Evolutionary conservation across 2,113 vertebrate genomes (phyloP).

Genomic region (Dolichotis patagonum): DNA sequence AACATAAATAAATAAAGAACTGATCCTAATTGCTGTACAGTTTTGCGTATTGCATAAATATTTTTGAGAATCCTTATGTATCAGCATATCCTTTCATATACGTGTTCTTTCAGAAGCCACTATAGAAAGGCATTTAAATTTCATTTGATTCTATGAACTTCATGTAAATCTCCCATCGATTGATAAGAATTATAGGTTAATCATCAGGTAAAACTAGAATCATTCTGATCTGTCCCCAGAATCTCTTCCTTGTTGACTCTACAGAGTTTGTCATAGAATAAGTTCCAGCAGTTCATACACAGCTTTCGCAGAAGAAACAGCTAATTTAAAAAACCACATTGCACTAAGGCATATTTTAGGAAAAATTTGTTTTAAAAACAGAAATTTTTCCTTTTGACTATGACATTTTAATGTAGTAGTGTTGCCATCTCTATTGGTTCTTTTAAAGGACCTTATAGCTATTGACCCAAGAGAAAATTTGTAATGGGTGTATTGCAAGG

Average conservation of each 20-base stretch:
- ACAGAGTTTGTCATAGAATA: not conserved
- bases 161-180: not conserved
- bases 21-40: not conserved
- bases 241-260: not conserved
- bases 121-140: not conserved
- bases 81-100: not conserved
- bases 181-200: not conserved
- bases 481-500: not conserved
- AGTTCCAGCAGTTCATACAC: not conserved
- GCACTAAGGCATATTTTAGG: not conserved
- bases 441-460: slow-evolving; percentile 8
- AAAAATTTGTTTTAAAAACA: slow-evolving; percentile 5
- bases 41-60: not conserved
- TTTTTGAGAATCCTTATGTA: not conserved
- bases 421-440: not conserved
- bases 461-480: not conserved
- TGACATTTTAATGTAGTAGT: slow-evolving; percentile 17
- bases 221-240: not conserved
- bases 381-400: slow-evolving; percentile 17
- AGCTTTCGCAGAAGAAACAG: not conserved
- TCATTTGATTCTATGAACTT: not conserved
- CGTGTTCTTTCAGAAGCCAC: not conserved
- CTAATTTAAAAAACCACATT: not conserved
- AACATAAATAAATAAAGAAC: too few relatives aligned
- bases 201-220: slow-evolving; percentile 31